Conservation (phyloP, 2,888 invertebrate species). For the Abrostola tripartita region DNA sequence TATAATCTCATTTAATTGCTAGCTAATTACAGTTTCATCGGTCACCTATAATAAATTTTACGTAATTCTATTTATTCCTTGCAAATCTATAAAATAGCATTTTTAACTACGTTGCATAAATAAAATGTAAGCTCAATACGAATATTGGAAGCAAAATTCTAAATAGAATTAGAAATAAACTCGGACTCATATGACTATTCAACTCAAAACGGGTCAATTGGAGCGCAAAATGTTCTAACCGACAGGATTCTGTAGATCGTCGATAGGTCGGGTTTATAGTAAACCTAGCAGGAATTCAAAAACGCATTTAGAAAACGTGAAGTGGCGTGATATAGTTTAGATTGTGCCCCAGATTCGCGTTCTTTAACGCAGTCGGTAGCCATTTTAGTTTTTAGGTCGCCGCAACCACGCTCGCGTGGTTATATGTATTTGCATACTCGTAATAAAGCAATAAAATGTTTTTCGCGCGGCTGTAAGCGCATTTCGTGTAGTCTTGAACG, state of each 20-base stretch:
- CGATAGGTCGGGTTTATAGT: constrained; percentile 52
- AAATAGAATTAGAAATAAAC: neutral
- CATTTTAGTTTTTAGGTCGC: constrained; percentile 70
- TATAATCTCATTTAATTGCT: no score
- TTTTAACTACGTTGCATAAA: no score
- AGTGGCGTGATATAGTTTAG: constrained; percentile 61
- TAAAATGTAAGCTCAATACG: neutral
- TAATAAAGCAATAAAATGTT: constrained; percentile 73
- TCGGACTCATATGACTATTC: constrained; percentile 29
- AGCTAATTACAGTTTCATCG: no score
- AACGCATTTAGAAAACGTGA: constrained; percentile 56
- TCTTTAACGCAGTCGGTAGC: constrained; percentile 66
- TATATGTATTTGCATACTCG: constrained; percentile 69
- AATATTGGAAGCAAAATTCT: neutral
- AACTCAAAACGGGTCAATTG: constrained; percentile 25
- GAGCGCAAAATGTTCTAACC: constrained; percentile 36
- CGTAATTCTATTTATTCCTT: no score
- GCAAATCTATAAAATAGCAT: no score
- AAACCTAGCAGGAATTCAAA: constrained; percentile 51
- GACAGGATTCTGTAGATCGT: constrained; percentile 39
- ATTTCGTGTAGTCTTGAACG: constrained; percentile 56
- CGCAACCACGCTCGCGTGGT: constrained; percentile 64
- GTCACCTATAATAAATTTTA: no score
- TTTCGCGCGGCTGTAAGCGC: constrained; percentile 59
- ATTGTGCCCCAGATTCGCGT: constrained; percentile 75